Conservation (phyloP, 2,113 vertebrate species). For the Origma solitaria region DNA sequence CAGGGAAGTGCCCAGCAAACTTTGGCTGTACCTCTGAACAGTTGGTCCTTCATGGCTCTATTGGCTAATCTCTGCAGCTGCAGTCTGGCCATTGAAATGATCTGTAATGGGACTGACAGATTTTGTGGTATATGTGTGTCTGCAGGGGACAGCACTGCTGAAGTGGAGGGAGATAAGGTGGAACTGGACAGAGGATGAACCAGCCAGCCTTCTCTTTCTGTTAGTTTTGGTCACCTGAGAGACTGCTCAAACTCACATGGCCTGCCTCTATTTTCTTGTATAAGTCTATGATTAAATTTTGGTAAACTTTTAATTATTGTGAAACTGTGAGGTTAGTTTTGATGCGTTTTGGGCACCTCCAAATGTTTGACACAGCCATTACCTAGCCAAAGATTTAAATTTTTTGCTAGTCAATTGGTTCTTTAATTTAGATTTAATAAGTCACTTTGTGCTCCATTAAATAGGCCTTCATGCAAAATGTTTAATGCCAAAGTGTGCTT, state of each 20-base stretch:
- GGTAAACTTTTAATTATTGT: neutral
- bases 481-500: neutral
- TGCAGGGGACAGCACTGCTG: neutral
- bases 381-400: neutral
- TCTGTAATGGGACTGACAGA: neutral
- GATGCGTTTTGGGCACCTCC: neutral
- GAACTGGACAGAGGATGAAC: neutral
- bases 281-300: neutral
- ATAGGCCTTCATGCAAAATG: slow-evolving; percentile 38
- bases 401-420: slow-evolving; percentile 39
- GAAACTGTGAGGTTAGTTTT: neutral
- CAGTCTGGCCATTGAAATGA: neutral
- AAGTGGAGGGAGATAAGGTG: neutral
- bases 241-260: neutral
- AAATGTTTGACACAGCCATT: slow-evolving; percentile 8
- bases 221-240: neutral
- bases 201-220: neutral
- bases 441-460: slow-evolving; percentile 50
- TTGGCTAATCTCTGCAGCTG: neutral
- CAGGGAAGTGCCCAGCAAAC: neutral
- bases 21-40: neutral
- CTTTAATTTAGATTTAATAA: slow-evolving; percentile 47
- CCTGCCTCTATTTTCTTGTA: neutral
- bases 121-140: neutral
- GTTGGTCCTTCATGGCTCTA: neutral